Base-by-base conservation (phyloP, 2,113 vertebrate species). In the Azemiops feae region DNA sequence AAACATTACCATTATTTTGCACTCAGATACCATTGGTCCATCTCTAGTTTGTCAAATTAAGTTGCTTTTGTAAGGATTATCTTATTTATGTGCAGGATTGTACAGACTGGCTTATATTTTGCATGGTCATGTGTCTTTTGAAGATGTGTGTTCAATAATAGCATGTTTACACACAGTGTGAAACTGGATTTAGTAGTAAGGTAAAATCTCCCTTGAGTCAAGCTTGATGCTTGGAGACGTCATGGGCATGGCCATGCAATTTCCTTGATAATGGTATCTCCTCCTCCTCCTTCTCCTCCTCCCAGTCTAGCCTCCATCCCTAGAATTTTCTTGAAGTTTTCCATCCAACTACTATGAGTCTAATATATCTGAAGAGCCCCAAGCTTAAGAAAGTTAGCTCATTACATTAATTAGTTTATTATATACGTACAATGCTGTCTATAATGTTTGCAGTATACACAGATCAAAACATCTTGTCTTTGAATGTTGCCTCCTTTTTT, bases 21-120 rank as follows among this genome's bases (percentile, higher is more conserved):
- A 64, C 6, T 0, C 0, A 91, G 2, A 34, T 34, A 10, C 10
- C 50, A 89, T 9, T 85, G 18, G 30, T 34, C 27, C 25, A 57
- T 34, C 11, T 89, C 22, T 39, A 55, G 22, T 47, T 54, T n/a
- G 23, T 57, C 2, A 52, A 45, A 5, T 43, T 53, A 53, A 52
- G 27, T 14, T 60, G 23, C 54, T 39, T 89, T 43, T 39, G 14
- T 54, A 58, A 88, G 27, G 8, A 27, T 88, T 53, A 50, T 6
- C 2, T 64, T 18, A 50, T 12, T 90, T 69, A n/a, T 50, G 2
- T 55, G 23, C 9, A 18, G 43, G 25, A 91, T n/a, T 43, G 34
- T 85, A 14, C 34, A 86, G 7, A 47, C 11, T 7, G 18, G 9
- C 25, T 39, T 22, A 7, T 22, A n/a, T 87, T 55, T n/a, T 34